Percentiles rank a stretch among this genome's conserved stretches.
Evolutionary conservation across 2,113 vertebrate genomes (phyloP).

Genomic region (Gobiocypris rarus): DNA sequence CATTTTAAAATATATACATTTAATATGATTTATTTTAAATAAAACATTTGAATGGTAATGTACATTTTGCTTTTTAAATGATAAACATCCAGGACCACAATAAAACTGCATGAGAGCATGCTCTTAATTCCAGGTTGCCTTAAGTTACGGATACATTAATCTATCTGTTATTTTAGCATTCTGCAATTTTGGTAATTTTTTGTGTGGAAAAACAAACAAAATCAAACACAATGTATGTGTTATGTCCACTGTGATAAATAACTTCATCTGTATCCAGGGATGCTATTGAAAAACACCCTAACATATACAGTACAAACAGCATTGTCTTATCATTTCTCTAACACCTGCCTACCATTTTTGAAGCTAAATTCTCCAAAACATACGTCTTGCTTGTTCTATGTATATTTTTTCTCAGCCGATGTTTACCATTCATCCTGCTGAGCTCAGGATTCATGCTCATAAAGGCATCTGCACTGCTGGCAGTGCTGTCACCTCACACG

Average conservation of each 20-base stretch:
- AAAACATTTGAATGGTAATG: too few relatives aligned
- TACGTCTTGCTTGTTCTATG: constrained; percentile 31
- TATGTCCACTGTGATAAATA: not conserved
- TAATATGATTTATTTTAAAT: too few relatives aligned
- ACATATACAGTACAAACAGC: not conserved
- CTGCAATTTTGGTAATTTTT: not conserved
- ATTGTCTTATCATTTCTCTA: constrained; percentile 3
- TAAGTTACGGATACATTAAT: not conserved
- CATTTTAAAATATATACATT: too few relatives aligned
- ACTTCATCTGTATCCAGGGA: not conserved
- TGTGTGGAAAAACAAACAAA: not conserved
- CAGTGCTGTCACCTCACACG: constrained; percentile 47
- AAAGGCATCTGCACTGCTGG: constrained; percentile 51
- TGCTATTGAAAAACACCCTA: not conserved
- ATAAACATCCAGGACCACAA: not conserved
- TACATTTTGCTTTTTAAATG: too few relatives aligned
- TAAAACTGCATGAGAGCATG: not conserved
- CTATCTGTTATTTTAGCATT: not conserved
- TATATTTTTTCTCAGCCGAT: constrained; percentile 47
- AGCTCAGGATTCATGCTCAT: constrained; percentile 55
- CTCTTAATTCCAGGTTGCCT: not conserved
- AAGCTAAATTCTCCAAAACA: constrained; percentile 35
- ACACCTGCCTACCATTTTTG: constrained; percentile 23
- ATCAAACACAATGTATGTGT: not conserved
- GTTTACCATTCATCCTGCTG: constrained; percentile 53